Evolutionary conservation across 2,888 invertebrate species (phyloP).

Genomic region (Eupithecia dodoneata): DNA sequence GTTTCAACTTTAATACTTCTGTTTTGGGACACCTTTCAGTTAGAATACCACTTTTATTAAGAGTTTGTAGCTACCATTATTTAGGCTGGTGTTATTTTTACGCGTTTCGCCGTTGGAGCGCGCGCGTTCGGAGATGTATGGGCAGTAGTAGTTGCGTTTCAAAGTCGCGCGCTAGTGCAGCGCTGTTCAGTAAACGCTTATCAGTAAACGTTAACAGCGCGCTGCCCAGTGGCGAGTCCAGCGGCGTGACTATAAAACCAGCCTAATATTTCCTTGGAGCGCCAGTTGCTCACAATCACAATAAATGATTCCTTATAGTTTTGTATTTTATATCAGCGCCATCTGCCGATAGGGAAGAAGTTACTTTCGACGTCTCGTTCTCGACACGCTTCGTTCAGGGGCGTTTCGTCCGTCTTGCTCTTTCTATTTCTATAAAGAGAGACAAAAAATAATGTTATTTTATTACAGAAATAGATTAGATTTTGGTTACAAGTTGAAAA

Average conservation of each 20-base stretch:
- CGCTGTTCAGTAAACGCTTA: no score
- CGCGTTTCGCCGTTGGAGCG: no score
- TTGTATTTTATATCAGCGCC: conserved; percentile 24
- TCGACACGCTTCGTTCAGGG: conserved; percentile 40
- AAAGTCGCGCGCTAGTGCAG: no score
- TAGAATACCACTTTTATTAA: not conserved
- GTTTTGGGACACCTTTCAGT: not conserved
- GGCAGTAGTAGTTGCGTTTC: no score
- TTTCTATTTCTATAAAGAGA: conserved; percentile 54
- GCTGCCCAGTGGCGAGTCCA: no score
- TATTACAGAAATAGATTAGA: not conserved
- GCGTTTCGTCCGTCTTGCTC: conserved; percentile 51
- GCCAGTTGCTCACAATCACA: not conserved
- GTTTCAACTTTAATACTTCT: no score
- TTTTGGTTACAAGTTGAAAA: no score
- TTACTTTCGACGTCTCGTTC: conserved; percentile 39
- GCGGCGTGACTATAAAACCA: no score
- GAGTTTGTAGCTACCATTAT: not conserved
- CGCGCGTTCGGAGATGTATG: no score
- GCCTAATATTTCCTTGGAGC: not conserved
- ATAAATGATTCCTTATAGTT: not conserved
- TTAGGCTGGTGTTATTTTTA: not conserved
- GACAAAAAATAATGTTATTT: not conserved
- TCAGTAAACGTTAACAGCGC: no score
- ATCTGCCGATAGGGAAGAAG: conserved; percentile 37